Evolutionary conservation across 37 sponge, comb jelly and placozoan genomes (phyloP), one percentile per base, ranked within the genome.

Genomic region (Crambe crambe): DNA sequence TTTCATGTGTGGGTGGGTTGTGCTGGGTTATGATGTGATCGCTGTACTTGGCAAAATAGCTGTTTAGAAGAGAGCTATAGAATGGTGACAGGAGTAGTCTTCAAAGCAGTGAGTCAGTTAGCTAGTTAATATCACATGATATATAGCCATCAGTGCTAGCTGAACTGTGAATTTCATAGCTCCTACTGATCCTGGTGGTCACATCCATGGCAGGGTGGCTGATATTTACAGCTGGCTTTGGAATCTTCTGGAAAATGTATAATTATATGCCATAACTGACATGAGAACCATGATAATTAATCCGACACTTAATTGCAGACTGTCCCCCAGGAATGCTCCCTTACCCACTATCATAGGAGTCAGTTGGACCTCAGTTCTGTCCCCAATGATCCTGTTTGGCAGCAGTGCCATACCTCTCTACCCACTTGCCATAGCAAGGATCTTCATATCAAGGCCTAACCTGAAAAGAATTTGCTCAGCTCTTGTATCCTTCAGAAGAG

Each of bases 381-480:
- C 43, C 5, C 77, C 77, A 21, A 77, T 77, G 77, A 39, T 59
- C 30, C 43, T 77, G 41, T 77, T 77, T 63, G 65, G 65, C 1
- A 22, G 0, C 18, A 36, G 38, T 36, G 37, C 77, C 31, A 29
- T 77, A 37, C 77, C 77, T 1, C 63, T 63, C 29, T 77, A 63
- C n/a, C 0, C 63, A 25, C 23, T 42, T 3, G 20, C 41, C 43
- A 35, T 42, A 21, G 23, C 17, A 30, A 61, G 64, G 25, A 77
- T 63, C 41, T 65, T 65, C 66, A 3, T 65, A 34, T 2, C 5
- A 3, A 65, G 2, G 2, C 3, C 1, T 17, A 65, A 9, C 32
- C 31, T 18, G 12, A 17, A 65, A 30, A 18, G 35, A 32, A 30
- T 65, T 12, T 30, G 66, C 35, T 30, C 66, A 20, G 26, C 35